Conservation (phyloP, 2,888 invertebrate genomes). For the Xanthostigma xanthostigma region DNA sequence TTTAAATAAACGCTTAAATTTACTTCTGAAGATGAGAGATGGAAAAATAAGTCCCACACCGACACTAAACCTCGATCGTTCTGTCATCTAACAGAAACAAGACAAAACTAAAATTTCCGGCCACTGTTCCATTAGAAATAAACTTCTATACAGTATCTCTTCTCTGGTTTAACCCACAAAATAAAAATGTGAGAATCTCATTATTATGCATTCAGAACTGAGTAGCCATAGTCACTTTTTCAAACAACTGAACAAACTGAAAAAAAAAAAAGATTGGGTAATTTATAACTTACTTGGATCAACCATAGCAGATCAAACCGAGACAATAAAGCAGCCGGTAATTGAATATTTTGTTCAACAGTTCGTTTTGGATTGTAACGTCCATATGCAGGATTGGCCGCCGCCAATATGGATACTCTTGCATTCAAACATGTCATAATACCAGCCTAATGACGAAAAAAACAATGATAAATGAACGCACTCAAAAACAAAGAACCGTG, state of each 20-base stretch:
- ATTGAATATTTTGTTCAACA: conserved; percentile 93
- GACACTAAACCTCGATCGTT: no score
- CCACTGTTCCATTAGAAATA: no score
- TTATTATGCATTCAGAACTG: no score
- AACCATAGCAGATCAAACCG: conserved; percentile 94
- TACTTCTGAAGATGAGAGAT: no score
- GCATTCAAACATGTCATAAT: conserved; percentile 98
- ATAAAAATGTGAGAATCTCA: no score
- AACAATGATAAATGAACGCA: conserved; percentile 1
- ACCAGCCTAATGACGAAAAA: conserved; percentile 61
- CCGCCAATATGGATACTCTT: conserved; percentile 91
- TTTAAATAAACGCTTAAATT: no score
- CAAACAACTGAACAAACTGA: background rate
- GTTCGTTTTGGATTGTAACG: conserved; percentile 91
- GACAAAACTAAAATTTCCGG: no score
- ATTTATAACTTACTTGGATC: conserved; percentile 40
- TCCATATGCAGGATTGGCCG: conserved; percentile 97
- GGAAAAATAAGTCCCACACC: no score
- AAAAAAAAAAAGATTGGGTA: background rate
- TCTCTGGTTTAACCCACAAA: no score
- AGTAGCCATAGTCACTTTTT: no score
- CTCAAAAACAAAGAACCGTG: conserved; percentile 3
- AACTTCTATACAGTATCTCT: no score
- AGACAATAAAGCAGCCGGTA: conserved; percentile 93
- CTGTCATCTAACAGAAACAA: no score